A percentile compares a stretch with the other conserved stretches of the same genome.
phyloP scores from a whole-genome alignment of 2,888 invertebrate genomes.

The Cecidostiba fungosa region DNA sequence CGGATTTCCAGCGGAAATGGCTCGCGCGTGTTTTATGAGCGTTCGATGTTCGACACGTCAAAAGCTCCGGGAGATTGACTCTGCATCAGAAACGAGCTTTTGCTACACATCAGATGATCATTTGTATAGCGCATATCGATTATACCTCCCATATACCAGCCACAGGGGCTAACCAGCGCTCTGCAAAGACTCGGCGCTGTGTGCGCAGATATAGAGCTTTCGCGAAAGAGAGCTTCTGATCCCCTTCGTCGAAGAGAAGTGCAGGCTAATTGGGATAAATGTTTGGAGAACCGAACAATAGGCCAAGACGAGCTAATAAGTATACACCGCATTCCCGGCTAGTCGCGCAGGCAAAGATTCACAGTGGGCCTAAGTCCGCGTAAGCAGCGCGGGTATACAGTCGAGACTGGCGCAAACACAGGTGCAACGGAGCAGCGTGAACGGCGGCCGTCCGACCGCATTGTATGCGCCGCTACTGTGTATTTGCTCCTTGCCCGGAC shows the following conservation, averaged over 20 bases:
- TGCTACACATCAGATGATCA: not conserved
- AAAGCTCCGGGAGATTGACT: not conserved
- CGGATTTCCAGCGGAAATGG: not conserved
- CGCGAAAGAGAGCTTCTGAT: no score
- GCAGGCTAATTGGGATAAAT: not conserved
- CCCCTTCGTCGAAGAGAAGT: no score
- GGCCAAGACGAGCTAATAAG: not conserved
- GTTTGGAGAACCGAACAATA: not conserved
- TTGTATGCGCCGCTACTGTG: constrained; percentile 35
- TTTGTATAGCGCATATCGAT: not conserved
- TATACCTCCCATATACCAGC: not conserved
- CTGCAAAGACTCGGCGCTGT: not conserved
- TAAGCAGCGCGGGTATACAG: not conserved
- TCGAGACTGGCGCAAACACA: not conserved
- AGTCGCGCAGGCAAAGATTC: not conserved
- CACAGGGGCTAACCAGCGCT: not conserved
- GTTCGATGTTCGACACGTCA: not conserved
- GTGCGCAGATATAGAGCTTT: no score
- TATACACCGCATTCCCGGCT: not conserved
- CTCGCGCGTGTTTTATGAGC: not conserved
- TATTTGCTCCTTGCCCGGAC: constrained; percentile 34
- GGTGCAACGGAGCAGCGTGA: constrained; percentile 11
- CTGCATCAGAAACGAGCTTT: not conserved
- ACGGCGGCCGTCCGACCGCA: not conserved
- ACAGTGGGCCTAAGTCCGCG: not conserved